These are phyloP conservation scores for Caenorhabditis angaria DNA, from an alignment of 2,888 invertebrate genomes.

Conservation along the genomic window DNA sequence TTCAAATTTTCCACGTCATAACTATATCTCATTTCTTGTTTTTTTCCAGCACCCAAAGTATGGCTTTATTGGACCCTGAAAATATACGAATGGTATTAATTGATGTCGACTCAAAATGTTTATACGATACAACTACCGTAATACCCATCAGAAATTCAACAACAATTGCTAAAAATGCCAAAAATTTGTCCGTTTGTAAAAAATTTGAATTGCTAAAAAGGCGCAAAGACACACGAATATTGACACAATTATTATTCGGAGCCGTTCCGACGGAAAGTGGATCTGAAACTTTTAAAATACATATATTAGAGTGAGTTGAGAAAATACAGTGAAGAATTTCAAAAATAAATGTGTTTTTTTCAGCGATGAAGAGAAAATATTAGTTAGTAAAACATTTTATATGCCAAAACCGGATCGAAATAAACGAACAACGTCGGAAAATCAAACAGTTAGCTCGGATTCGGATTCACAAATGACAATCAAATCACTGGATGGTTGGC, in stretches of 20 bases:
- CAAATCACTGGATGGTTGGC: constrained; percentile 55
- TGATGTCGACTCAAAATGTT: constrained; percentile 31
- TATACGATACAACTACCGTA: constrained; percentile 53
- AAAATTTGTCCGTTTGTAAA: constrained; percentile 19
- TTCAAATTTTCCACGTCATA: neutral
- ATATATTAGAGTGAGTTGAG: constrained; percentile 52
- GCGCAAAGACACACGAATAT: constrained; percentile 30
- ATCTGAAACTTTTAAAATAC: constrained; percentile 61
- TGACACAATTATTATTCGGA: constrained; percentile 61
- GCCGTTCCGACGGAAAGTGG: constrained; percentile 49
- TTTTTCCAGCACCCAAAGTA: constrained; percentile 26
- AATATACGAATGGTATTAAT: constrained; percentile 33
- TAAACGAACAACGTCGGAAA: neutral
- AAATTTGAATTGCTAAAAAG: constrained; percentile 33
- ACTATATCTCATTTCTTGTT: constrained; percentile 11
- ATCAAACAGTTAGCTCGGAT: constrained; percentile 43
- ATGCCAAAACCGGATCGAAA: constrained; percentile 31
- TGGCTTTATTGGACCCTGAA: neutral
- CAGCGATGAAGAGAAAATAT: constrained; percentile 51
- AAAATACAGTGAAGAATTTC: constrained; percentile 3
- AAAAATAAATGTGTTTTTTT: constrained; percentile 18
- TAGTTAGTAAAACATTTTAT: constrained; percentile 58
- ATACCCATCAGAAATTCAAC: constrained; percentile 30
- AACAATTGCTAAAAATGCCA: neutral
- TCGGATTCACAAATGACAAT: constrained; percentile 58